Conservation (phyloP, 1,140 invertebrate species). For the Scaptodrosophila lebanonensis region DNA sequence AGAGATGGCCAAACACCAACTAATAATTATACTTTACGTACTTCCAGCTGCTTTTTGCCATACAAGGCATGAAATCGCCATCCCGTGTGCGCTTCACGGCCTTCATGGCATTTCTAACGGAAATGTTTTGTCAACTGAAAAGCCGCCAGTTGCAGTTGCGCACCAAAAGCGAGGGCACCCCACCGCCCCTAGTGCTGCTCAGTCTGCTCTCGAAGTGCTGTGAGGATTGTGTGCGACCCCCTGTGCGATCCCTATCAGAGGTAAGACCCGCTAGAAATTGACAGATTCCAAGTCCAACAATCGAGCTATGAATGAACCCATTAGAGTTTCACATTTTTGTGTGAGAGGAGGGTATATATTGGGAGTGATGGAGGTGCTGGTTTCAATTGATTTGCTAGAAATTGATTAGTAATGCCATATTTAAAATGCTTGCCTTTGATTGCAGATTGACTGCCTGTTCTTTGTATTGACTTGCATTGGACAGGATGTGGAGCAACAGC, state of each 20-base stretch:
- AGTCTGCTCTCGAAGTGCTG: conserved; percentile 90
- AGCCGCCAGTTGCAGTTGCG: conserved; percentile 84
- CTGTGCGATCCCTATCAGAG: conserved; percentile 86
- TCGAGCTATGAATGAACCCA: no score
- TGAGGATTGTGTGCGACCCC: conserved; percentile 87
- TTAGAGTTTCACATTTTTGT: no score
- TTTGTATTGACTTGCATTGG: conserved; percentile 91
- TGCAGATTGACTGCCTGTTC: conserved; percentile 90
- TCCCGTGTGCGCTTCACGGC: conserved; percentile 84
- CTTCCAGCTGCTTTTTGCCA: conserved; percentile 62
- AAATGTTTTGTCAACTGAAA: conserved; percentile 91
- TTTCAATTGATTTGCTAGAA: no score
- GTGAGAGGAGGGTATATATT: no score
- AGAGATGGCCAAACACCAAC: neutral
- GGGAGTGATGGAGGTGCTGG: no score
- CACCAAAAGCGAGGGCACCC: conserved; percentile 82
- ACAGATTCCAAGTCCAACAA: neutral
- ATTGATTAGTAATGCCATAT: neutral
- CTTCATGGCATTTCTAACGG: conserved; percentile 92
- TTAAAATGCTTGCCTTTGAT: conserved; percentile 22
- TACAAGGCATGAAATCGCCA: conserved; percentile 74
- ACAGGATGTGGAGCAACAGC: conserved; percentile 88
- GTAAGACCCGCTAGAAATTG: conserved; percentile 72
- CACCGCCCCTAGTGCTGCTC: conserved; percentile 85
- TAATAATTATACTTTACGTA: neutral